These are phyloP conservation scores for Palythoa heliodiscus DNA, from an alignment of 92 coral and sea anemone species.

Conservation along the genomic window DNA sequence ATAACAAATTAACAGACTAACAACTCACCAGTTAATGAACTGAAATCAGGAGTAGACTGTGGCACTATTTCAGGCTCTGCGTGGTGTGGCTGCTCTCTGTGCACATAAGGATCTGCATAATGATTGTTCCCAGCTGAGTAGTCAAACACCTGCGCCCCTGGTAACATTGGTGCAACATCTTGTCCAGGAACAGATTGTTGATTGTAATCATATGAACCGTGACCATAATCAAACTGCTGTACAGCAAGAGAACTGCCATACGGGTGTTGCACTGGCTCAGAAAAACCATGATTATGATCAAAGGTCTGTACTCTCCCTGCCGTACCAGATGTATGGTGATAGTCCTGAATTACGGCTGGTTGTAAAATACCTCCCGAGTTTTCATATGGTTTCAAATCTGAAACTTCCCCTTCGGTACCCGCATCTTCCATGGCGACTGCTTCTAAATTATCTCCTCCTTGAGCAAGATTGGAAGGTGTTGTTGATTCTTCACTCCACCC, in stretches of 20 bases:
- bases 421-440: slow-evolving; percentile 96
- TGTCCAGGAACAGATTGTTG: slow-evolving; percentile 66
- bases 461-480: slow-evolving; percentile 17
- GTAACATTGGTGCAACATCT: slow-evolving; percentile 59
- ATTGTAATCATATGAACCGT: slow-evolving; percentile 44
- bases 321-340: slow-evolving; percentile 55
- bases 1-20: too few species aligned
- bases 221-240: slow-evolving; percentile 88
- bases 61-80: slow-evolving; percentile 24
- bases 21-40: slow-evolving; percentile 41
- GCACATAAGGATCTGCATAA: slow-evolving; percentile 52
- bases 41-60: slow-evolving; percentile 34
- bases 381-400: slow-evolving; percentile 28
- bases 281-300: slow-evolving; percentile 86
- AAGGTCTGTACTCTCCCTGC: slow-evolving; percentile 74
- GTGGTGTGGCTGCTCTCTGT: slow-evolving; percentile 51
- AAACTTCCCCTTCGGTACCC: slow-evolving; percentile 42
- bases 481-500: slow-evolving; percentile 58
- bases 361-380: slow-evolving; percentile 45
- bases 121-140: slow-evolving; percentile 65
- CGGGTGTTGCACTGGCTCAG: slow-evolving; percentile 65
- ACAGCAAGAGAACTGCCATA: slow-evolving; percentile 57
- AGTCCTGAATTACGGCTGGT: slow-evolving; percentile 62
- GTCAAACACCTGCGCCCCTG: slow-evolving; percentile 83
- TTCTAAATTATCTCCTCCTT: slow-evolving; percentile 73